Evolutionary conservation across 1,140 invertebrate genomes (phyloP).

Genomic region (Drosophila mojavensis): DNA sequence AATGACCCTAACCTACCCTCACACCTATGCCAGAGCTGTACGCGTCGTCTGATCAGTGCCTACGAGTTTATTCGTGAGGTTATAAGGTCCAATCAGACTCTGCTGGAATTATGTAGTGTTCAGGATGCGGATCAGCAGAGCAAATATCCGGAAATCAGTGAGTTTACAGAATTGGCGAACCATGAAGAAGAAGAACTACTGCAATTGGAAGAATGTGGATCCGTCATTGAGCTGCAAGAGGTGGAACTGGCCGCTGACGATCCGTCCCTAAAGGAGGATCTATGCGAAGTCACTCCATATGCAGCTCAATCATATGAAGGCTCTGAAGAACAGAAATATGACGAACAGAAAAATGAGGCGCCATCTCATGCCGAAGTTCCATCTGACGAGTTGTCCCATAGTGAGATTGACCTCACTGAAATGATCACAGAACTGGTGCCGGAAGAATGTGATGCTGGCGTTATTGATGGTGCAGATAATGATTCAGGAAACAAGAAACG

Average conservation of each 20-base stretch:
- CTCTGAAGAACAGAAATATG: not conserved
- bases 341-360: not conserved
- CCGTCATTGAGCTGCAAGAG: constrained; percentile 36
- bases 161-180: not conserved
- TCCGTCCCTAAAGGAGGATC: not conserved
- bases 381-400: not conserved
- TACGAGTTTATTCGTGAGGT: constrained; percentile 69
- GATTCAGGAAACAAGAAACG: not conserved
- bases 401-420: not conserved
- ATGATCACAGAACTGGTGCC: constrained; percentile 1
- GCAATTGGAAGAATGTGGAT: constrained; percentile 23
- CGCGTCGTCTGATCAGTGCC: constrained; percentile 53
- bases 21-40: constrained; percentile 63
- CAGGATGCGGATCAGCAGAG: constrained; percentile 1
- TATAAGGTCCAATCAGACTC: constrained; percentile 53
- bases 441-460: constrained; percentile 12
- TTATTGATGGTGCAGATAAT: not conserved
- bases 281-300: not conserved
- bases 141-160: not conserved
- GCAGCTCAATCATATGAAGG: not conserved
- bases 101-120: constrained; percentile 34
- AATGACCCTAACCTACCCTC: constrained; percentile 50
- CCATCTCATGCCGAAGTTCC: not conserved
- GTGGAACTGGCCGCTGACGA: constrained; percentile 7
- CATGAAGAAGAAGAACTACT: constrained; percentile 11